Conservation (phyloP, 2,888 invertebrate genomes). For the Agriotes lineatus region DNA sequence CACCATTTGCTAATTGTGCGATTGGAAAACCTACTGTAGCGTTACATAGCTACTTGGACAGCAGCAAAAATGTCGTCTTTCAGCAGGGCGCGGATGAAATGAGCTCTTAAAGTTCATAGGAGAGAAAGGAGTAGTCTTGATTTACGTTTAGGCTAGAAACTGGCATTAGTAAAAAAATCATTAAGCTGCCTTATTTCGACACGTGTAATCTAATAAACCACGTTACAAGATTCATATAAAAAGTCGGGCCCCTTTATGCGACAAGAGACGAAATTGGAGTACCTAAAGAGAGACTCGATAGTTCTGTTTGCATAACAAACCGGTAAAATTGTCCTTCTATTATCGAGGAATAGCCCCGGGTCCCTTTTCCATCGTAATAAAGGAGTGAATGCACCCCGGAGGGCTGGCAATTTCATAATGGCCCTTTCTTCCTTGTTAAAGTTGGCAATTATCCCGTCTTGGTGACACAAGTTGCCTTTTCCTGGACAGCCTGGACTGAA, state of each 20-base stretch:
- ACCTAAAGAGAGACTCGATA: background rate
- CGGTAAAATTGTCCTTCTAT: background rate
- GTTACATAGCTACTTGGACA: too few relatives aligned
- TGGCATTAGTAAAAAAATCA: constrained; percentile 12
- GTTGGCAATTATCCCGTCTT: too few relatives aligned
- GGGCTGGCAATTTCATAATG: background rate
- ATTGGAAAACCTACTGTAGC: too few relatives aligned
- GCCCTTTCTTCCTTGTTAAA: background rate
- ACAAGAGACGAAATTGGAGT: background rate
- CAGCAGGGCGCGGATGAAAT: constrained; percentile 9
- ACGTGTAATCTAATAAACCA: constrained; percentile 19
- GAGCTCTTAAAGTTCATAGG: constrained; percentile 28
- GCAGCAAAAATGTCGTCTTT: constrained; percentile 3
- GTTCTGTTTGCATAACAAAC: constrained; percentile 18
- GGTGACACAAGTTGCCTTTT: too few relatives aligned
- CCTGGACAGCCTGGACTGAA: too few relatives aligned
- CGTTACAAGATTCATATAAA: constrained; percentile 10
- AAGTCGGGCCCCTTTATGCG: background rate
- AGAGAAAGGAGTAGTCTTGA: constrained; percentile 29
- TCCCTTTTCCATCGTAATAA: background rate
- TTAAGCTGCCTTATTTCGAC: constrained; percentile 17
- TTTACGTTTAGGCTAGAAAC: constrained; percentile 25
- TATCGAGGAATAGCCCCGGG: background rate
- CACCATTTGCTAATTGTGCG: too few relatives aligned
- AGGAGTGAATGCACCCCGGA: background rate